A percentile compares a stretch with the other conserved stretches of the same genome.
Conservation (phyloP, 2,888 invertebrate genomes). For the Hydropsyche betteni region DNA sequence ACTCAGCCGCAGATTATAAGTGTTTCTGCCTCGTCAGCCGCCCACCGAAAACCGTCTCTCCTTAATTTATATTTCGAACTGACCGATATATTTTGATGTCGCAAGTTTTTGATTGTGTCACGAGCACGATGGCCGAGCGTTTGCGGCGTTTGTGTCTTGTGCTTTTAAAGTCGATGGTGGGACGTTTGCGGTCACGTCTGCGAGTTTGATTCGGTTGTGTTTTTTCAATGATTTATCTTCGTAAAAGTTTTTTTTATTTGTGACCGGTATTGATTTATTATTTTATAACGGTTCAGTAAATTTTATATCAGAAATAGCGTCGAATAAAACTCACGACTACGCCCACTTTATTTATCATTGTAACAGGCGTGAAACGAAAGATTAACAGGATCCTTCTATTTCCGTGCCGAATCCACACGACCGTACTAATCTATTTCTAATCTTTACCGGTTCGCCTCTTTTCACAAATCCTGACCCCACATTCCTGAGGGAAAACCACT, state of each 20-base stretch:
- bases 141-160: background rate
- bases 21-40: constrained; percentile 35
- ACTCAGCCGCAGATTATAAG: constrained; percentile 39
- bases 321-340: background rate
- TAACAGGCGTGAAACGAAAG: background rate
- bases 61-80: constrained; percentile 27
- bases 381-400: background rate
- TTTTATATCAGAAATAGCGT: background rate
- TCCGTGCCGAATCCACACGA: background rate
- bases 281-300: too few relatives aligned
- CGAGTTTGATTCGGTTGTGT: too few relatives aligned
- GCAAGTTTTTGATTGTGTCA: constrained; percentile 34
- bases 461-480: constrained; percentile 10
- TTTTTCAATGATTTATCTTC: background rate
- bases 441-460: constrained; percentile 13
- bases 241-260: too few relatives aligned
- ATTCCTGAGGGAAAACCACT: background rate
- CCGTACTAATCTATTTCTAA: constrained; percentile 24
- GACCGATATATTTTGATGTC: constrained; percentile 31
- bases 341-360: too few relatives aligned
- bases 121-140: background rate
- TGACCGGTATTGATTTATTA: too few relatives aligned
- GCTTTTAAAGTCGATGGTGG: too few relatives aligned
- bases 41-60: background rate
- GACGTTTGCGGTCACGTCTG: too few relatives aligned